Percentiles rank a stretch among this genome's conserved stretches.
phyloP scores from a whole-genome alignment of 2,113 vertebrate genomes.

The Zosterops borbonicus region DNA sequence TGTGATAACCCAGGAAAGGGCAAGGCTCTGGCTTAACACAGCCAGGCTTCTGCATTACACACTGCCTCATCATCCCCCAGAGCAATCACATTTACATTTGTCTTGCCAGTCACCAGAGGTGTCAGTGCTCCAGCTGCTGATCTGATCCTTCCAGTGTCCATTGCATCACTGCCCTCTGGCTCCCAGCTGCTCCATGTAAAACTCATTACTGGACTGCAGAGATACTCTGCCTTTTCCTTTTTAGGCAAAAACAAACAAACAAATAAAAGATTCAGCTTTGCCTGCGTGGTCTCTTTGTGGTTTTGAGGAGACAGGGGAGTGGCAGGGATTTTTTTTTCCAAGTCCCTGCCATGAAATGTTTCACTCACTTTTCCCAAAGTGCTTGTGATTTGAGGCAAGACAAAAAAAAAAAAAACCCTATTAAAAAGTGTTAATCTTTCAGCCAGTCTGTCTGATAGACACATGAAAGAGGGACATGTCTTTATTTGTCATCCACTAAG shows the following conservation, averaged over 20 bases:
- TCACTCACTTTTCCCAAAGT: not conserved
- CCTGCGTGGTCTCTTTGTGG: not conserved
- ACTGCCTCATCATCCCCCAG: not conserved
- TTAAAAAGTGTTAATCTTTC: not conserved
- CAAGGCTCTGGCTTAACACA: not conserved
- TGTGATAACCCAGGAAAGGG: not conserved
- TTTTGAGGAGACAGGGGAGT: not conserved
- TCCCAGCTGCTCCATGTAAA: not conserved
- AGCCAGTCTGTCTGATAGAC: not conserved
- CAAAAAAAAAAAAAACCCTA: not conserved
- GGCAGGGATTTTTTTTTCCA: not conserved
- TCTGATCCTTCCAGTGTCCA: not conserved
- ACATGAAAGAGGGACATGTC: not conserved
- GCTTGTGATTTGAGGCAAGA: not conserved
- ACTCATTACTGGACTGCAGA: not conserved
- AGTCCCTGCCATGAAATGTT: not conserved
- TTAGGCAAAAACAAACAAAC: slow-evolving; percentile 44
- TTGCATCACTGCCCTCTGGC: not conserved
- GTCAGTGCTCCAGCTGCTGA: not conserved
- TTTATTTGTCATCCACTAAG: not conserved
- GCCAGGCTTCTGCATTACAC: not conserved
- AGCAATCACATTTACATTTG: not conserved
- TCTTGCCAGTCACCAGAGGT: not conserved
- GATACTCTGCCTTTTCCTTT: slow-evolving; percentile 12
- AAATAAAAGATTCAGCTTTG: not conserved